These are phyloP conservation scores for Lasaia peninsularis DNA, from an alignment of 1,140 invertebrate species.

Conservation along the genomic window DNA sequence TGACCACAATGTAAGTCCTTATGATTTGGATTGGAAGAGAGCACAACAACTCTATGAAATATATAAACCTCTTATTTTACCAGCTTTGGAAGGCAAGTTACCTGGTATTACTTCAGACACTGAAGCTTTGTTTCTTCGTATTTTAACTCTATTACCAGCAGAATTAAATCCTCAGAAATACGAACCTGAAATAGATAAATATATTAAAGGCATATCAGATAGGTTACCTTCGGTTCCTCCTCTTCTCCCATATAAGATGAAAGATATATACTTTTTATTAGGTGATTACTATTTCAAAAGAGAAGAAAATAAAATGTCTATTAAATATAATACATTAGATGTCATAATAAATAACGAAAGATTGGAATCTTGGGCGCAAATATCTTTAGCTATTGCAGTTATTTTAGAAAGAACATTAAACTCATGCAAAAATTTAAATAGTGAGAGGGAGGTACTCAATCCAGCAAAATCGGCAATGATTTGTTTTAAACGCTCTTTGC, in stretches of 20 bases:
- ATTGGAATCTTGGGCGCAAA: constrained; percentile 94
- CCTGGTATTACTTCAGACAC: constrained; percentile 86
- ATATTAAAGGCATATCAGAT: constrained; percentile 80
- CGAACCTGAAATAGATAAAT: constrained; percentile 80
- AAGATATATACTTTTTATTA: constrained; percentile 91
- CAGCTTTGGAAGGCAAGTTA: constrained; percentile 89
- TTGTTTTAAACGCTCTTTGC: constrained; percentile 88
- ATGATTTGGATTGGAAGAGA: constrained; percentile 87
- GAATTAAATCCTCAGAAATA: constrained; percentile 80
- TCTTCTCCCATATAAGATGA: constrained; percentile 77
- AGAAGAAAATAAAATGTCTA: constrained; percentile 86
- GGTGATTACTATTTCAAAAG: constrained; percentile 95
- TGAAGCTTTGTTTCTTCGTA: constrained; percentile 86
- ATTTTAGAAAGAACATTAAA: constrained; percentile 90
- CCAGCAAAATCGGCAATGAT: constrained; percentile 84
- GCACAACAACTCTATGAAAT: constrained; percentile 90
- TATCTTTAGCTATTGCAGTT: constrained; percentile 89
- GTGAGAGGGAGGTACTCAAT: constrained; percentile 84
- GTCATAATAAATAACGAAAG: constrained; percentile 86
- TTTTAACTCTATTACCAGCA: constrained; percentile 84
- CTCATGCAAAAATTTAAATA: constrained; percentile 81
- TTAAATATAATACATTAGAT: constrained; percentile 91
- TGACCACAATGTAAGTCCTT: constrained; percentile 86
- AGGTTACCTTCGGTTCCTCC: constrained; percentile 74
- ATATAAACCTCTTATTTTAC: constrained; percentile 87